A percentile compares a stretch with the other conserved stretches of the same genome.
Evolutionary conservation across 2,797 vertebrate genomes (phyloP).

Genomic region (Clamator glandarius): DNA sequence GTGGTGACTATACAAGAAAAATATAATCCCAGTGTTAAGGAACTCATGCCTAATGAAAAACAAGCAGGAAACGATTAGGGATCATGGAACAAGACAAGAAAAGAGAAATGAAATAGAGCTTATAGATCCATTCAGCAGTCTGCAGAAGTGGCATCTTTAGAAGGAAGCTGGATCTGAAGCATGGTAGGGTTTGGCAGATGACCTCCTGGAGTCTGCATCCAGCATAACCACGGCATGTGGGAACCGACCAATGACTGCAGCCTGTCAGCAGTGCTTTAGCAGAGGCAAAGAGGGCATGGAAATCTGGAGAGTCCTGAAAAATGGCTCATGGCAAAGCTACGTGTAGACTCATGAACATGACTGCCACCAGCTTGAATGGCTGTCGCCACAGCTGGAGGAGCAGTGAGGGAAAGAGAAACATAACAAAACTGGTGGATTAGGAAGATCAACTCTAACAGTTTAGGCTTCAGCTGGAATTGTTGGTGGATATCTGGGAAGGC

Average conservation of each 20-base stretch:
- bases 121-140: background rate
- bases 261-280: background rate
- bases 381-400: background rate
- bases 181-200: fast-evolving
- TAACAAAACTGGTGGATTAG: background rate
- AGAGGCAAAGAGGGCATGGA: background rate
- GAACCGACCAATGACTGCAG: background rate
- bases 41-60: background rate
- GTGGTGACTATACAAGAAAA: background rate
- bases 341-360: fast-evolving
- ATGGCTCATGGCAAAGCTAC: fast-evolving
- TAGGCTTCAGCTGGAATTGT: background rate
- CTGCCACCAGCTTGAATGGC: background rate
- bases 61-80: background rate
- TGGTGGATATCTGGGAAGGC: background rate
- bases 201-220: background rate
- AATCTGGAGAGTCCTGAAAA: background rate
- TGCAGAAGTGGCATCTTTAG: background rate
- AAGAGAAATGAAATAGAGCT: background rate
- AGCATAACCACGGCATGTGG: fast-evolving
- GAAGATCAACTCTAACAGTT: background rate
- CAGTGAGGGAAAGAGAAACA: too few relatives aligned
- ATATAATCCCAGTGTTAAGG: background rate
- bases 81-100: background rate
- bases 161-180: background rate